A percentile compares a stretch with the other conserved stretches of the same genome.
Conservation (phyloP, 2,888 invertebrate genomes). For the Eretmocerus hayati region DNA sequence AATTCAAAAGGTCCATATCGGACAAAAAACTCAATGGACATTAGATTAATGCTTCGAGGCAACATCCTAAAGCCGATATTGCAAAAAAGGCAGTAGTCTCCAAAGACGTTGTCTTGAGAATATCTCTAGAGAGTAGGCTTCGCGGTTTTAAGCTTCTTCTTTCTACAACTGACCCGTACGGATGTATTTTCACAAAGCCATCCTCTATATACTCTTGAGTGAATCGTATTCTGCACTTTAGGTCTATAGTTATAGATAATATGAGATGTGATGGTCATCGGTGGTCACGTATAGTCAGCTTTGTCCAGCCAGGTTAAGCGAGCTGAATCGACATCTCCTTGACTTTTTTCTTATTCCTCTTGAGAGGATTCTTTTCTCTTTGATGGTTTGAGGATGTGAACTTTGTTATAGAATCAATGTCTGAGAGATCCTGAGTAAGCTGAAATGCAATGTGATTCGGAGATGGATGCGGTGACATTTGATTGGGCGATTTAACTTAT, state of each 20-base stretch:
- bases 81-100: slow-evolving; percentile 27
- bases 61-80: slow-evolving; percentile 46
- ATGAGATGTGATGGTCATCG: too few species aligned
- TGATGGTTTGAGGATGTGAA: not conserved
- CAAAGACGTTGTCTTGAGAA: slow-evolving; percentile 18
- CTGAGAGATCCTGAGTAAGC: too few species aligned
- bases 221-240: slow-evolving; percentile 6
- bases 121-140: too few species aligned
- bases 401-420: too few species aligned
- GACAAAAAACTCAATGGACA: slow-evolving; percentile 41
- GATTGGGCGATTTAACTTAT: too few species aligned
- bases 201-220: slow-evolving; percentile 20
- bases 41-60: slow-evolving; percentile 43
- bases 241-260: not conserved
- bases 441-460: too few species aligned
- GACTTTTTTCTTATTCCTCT: slow-evolving; percentile 9
- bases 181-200: slow-evolving; percentile 39
- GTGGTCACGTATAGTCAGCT: not conserved
- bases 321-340: slow-evolving; percentile 9
- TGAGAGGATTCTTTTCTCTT: not conserved
- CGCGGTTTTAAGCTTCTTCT: slow-evolving; percentile 43
- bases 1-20: slow-evolving; percentile 38
- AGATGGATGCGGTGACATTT: too few species aligned
- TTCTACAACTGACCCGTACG: slow-evolving; percentile 46
- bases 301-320: slow-evolving; percentile 5